A percentile compares a stretch with the other conserved stretches of the same genome.
Conservation (phyloP, 1,140 invertebrate species). For the Sitophilus oryzae region DNA sequence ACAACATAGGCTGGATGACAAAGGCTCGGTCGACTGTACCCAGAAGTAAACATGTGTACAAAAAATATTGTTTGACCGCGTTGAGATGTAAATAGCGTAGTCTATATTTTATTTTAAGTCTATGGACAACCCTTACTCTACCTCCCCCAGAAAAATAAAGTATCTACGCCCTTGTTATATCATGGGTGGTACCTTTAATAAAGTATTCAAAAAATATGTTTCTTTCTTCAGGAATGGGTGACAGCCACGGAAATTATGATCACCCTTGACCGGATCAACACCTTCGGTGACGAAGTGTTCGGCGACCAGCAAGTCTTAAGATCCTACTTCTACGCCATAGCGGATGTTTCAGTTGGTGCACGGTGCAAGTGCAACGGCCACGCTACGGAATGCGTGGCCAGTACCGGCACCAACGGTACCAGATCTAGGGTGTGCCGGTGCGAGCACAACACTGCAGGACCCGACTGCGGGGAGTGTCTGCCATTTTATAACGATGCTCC, state of each 20-base stretch:
- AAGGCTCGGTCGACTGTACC: too few relatives aligned
- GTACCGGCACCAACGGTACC: conserved; percentile 45
- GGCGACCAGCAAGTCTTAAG: conserved; percentile 83
- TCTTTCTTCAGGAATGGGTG: conserved; percentile 92
- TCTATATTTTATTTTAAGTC: too few relatives aligned
- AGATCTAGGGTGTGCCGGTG: conserved; percentile 67
- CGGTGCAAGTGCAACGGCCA: conserved; percentile 98
- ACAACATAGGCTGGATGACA: too few relatives aligned
- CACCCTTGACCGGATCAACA: conserved; percentile 85
- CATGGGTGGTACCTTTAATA: too few relatives aligned
- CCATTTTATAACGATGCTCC: conserved; percentile 95
- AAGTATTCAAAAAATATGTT: too few relatives aligned
- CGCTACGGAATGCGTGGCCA: conserved; percentile 78
- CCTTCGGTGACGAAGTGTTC: conserved; percentile 98
- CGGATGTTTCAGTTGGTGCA: conserved; percentile 93
- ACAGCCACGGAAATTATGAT: conserved; percentile 92
- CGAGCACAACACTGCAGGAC: conserved; percentile 90
- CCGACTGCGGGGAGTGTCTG: conserved; percentile 86
- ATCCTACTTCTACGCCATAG: conserved; percentile 97
- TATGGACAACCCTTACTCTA: background rate
- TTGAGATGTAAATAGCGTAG: too few relatives aligned
- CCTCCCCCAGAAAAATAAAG: too few relatives aligned
- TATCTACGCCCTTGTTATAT: too few relatives aligned
- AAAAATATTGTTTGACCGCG: too few relatives aligned
- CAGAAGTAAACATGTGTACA: too few relatives aligned